These are phyloP conservation scores for Panagrolaimus sp. DNA, from an alignment of 1,140 invertebrate species.

Conservation along the genomic window DNA sequence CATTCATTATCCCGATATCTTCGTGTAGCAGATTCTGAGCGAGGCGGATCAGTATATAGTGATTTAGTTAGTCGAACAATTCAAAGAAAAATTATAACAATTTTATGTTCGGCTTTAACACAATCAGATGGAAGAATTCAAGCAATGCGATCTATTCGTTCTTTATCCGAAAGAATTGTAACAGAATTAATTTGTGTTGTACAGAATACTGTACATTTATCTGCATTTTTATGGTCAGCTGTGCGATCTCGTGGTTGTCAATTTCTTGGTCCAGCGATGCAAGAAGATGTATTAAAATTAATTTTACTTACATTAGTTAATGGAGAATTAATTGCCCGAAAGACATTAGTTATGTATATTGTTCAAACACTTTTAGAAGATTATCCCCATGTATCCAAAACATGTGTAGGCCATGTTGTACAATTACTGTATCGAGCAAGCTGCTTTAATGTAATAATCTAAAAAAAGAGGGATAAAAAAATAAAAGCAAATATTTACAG, in stretches of 20 bases:
- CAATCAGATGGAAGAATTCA: conserved; percentile 64
- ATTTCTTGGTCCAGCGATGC: conserved; percentile 86
- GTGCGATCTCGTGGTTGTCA: conserved; percentile 92
- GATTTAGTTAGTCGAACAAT: conserved; percentile 74
- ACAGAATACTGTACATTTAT: conserved; percentile 83
- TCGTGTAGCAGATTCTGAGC: conserved; percentile 36
- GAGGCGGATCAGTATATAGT: conserved; percentile 44
- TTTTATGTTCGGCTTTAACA: conserved; percentile 72
- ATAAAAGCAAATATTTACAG: no score
- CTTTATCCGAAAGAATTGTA: conserved; percentile 84
- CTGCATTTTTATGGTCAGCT: conserved; percentile 89
- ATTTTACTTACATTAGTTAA: conserved; percentile 88
- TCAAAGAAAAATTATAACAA: conserved; percentile 84
- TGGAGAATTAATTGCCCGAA: conserved; percentile 88
- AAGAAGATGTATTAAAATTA: conserved; percentile 90
- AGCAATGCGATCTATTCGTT: conserved; percentile 71
- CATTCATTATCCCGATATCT: conserved; percentile 25
- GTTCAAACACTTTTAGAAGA: conserved; percentile 87
- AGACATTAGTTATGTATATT: conserved; percentile 96
- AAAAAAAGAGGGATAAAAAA: no score
- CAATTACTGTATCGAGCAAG: conserved; percentile 92
- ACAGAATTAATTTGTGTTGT: conserved; percentile 89
- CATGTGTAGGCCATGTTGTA: conserved; percentile 95
- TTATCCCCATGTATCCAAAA: conserved; percentile 95
- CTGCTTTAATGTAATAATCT: conserved; percentile 75